These are phyloP conservation scores for Lasioglossum calceatum DNA, from an alignment of 2,888 invertebrate species.

Conservation along the genomic window DNA sequence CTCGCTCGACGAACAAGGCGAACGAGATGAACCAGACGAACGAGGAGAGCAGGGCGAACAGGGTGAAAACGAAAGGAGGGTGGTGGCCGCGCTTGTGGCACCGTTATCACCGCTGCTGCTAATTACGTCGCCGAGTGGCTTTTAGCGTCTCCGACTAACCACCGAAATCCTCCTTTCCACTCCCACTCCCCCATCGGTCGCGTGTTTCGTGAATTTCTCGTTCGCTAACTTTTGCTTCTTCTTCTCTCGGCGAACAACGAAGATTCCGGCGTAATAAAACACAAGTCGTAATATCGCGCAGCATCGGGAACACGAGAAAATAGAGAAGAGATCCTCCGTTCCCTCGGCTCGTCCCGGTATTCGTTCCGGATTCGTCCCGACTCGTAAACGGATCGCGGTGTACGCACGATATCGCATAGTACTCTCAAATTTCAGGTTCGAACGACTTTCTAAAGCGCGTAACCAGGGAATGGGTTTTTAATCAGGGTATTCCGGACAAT, in stretches of 20 bases:
- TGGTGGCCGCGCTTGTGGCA: slow-evolving; percentile 10
- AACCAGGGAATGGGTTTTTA: slow-evolving; percentile 82
- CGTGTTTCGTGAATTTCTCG: neutral
- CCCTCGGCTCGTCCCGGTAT: slow-evolving; percentile 11
- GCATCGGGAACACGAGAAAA: neutral
- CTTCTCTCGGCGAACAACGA: neutral
- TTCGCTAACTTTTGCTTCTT: neutral
- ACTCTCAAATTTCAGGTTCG: slow-evolving; percentile 68
- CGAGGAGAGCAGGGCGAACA: neutral
- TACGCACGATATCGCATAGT: slow-evolving; percentile 52
- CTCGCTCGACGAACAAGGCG: slow-evolving; percentile 15
- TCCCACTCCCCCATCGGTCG: neutral
- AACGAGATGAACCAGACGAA: neutral
- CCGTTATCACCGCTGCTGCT: slow-evolving; percentile 44
- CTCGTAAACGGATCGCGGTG: slow-evolving; percentile 52
- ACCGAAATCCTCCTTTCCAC: slow-evolving; percentile 8
- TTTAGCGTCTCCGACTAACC: slow-evolving; percentile 39
- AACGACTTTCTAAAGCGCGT: slow-evolving; percentile 68
- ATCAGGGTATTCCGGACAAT: slow-evolving; percentile 83
- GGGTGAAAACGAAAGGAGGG: slow-evolving; percentile 26
- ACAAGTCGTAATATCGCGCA: neutral
- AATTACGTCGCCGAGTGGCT: slow-evolving; percentile 54
- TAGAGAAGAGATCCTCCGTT: neutral
- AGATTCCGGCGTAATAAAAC: neutral
- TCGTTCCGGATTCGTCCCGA: neutral